Base-by-base conservation (phyloP, 2,888 invertebrate species). In the Parnassius glacialis region DNA sequence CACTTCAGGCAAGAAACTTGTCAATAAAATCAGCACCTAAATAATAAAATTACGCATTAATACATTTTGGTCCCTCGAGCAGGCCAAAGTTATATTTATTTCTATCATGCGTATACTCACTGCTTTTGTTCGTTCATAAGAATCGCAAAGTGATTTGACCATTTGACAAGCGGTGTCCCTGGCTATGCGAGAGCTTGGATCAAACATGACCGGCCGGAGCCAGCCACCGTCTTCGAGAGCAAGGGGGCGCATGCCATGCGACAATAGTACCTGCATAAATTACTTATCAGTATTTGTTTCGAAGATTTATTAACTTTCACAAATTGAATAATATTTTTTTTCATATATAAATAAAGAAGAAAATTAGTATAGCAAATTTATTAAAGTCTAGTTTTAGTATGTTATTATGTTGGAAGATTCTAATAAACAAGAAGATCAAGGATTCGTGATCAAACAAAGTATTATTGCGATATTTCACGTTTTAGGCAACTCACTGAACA, bases 181-280 rank as follows among this genome's bases (percentile, higher is more conserved):
- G 0, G 97, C 97, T 67, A 97, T 94, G 57, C 97, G 93, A 0
- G 98, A 98, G 79, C 97, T 97, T 0, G 97, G 95, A 87, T 97
- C 97, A 85, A 98, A 98, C 73, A 98, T 93, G 9, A 98, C 96
- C n/a, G 96, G 95, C 70, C 97, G 95, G 64, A 98, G 90, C 98
- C 98, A 98, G 0, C 95, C 94, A 50, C 94, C 94, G 70, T 95
- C 94, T 52, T 94, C 93, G 20, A 96, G 83, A 34, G 93, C 92
- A 56, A 95, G 81, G 0, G 93, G 92, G 1, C 93, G 92, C 71
- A 93, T 91, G 53, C 93, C 93, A 67, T 90, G 86, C 0, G 90
- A 88, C 50, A 90, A 67, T 81, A 92, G 64, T 70, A 85, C 77
- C 92, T 90, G 72, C 42, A 3, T 16, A 12, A 12, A 52, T 25